These are phyloP conservation scores for Borostomias antarcticus DNA, from an alignment of 2,797 vertebrate genomes.

Conservation along the genomic window DNA sequence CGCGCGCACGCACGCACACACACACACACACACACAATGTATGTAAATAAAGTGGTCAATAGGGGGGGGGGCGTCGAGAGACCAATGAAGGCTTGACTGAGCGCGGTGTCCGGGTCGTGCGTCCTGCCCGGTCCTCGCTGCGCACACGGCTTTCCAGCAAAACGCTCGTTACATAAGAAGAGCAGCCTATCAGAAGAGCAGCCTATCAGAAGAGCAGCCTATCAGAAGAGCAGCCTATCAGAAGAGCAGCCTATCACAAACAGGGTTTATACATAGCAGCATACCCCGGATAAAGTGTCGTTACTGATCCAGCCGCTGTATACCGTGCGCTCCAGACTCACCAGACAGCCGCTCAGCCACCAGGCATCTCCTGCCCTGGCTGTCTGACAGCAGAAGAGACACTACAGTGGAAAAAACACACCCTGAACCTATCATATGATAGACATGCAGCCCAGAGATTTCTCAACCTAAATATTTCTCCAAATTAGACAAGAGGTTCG, in stretches of 20 bases:
- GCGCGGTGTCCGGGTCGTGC: slow-evolving; percentile 25
- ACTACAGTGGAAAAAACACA: too few species aligned
- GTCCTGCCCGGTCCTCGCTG: slow-evolving; percentile 37
- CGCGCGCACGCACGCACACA: background rate
- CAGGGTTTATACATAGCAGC: slow-evolving; percentile 70
- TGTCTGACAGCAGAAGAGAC: too few species aligned
- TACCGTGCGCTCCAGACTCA: background rate
- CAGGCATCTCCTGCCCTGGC: too few species aligned
- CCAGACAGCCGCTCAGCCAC: too few species aligned
- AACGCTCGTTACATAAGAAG: slow-evolving; percentile 50
- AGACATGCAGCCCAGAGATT: too few species aligned
- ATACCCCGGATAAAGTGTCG: slow-evolving; percentile 63
- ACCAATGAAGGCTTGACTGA: slow-evolving; percentile 16
- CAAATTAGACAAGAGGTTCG: too few species aligned
- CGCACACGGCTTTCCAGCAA: slow-evolving; percentile 45
- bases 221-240: too few species aligned
- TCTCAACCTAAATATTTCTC: too few species aligned
- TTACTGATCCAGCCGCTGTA: slow-evolving; percentile 58
- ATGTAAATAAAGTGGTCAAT: slow-evolving; percentile 45
- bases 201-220: too few species aligned
- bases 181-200: too few species aligned
- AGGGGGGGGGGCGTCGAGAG: slow-evolving; percentile 15
- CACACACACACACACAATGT: slow-evolving; percentile 5
- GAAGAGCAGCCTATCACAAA: too few species aligned
- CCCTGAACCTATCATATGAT: too few species aligned